These are phyloP conservation scores for Anaspis maculata DNA, from an alignment of 2,888 invertebrate genomes.

Conservation along the genomic window DNA sequence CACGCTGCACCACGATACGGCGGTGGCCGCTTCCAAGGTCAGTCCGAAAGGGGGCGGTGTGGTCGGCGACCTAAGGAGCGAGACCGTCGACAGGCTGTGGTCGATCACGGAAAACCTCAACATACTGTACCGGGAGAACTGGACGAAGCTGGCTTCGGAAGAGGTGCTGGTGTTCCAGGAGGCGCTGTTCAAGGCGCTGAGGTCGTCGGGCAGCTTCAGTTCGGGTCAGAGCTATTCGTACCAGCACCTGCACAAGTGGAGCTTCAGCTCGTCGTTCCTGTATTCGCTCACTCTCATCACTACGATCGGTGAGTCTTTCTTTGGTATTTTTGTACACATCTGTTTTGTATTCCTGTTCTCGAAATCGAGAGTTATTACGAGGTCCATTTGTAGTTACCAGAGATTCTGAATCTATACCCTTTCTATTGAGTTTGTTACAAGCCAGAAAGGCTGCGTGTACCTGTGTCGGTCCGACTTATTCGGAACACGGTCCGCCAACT, in stretches of 20 bases:
- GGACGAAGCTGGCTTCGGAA: constrained; percentile 81
- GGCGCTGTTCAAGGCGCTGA: constrained; percentile 45
- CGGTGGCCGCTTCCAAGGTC: constrained; percentile 57
- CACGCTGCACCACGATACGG: constrained; percentile 45
- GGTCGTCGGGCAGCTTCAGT: constrained; percentile 20
- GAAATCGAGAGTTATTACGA: too few species aligned
- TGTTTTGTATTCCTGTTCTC: too few species aligned
- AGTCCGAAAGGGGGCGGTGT: constrained; percentile 43
- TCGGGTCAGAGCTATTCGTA: constrained; percentile 22
- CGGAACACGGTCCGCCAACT: too few species aligned
- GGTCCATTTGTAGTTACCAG: too few species aligned
- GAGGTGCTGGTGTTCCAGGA: constrained; percentile 81
- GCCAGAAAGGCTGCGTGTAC: too few species aligned
- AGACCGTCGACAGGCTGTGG: constrained; percentile 75
- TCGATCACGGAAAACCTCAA: constrained; percentile 81
- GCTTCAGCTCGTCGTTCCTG: constrained; percentile 84
- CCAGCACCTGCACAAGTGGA: constrained; percentile 64
- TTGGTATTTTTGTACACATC: too few species aligned
- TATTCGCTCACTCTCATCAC: constrained; percentile 91
- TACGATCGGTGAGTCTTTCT: constrained; percentile 80
- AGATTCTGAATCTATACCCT: too few species aligned
- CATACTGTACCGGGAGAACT: constrained; percentile 84
- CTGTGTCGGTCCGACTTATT: too few species aligned
- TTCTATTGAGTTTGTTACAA: too few species aligned
- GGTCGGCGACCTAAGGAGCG: constrained; percentile 52